phyloP scores from a whole-genome alignment of 2,113 vertebrate genomes.

The Machaerirhynchus nigripectus region DNA sequence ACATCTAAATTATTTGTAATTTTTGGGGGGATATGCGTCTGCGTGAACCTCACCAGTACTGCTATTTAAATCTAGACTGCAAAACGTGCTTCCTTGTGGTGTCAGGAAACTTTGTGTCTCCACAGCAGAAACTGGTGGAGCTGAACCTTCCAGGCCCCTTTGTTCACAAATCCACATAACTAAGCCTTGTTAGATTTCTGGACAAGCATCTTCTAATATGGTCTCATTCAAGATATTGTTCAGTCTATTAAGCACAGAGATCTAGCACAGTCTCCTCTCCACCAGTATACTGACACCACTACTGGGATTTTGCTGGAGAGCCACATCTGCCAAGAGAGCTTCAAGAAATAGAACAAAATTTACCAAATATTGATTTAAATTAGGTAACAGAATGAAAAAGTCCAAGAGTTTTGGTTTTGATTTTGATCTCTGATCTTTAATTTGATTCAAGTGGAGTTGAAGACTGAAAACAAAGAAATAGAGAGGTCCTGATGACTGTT shows the following conservation, averaged over 20 bases:
- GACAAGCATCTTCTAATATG: background rate
- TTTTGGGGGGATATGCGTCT: fast-evolving
- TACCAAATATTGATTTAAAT: slow-evolving; percentile 16
- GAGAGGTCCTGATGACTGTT: background rate
- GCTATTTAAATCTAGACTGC: background rate
- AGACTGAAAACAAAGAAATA: background rate
- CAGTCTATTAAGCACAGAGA: background rate
- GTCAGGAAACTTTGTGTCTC: background rate
- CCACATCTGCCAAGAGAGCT: slow-evolving; percentile 62
- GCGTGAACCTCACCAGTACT: background rate
- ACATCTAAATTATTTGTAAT: background rate
- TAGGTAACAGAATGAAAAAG: background rate
- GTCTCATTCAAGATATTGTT: background rate
- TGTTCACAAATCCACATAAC: background rate
- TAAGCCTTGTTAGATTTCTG: background rate
- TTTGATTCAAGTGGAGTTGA: slow-evolving; percentile 18
- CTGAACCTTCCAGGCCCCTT: background rate
- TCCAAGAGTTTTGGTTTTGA: background rate
- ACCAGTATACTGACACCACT: background rate
- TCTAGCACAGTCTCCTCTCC: background rate
- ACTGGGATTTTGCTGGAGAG: background rate
- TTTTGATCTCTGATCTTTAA: background rate
- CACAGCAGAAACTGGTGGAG: background rate
- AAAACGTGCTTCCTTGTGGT: background rate
- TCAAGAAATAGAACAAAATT: background rate